Base-by-base conservation (phyloP, 2,888 invertebrate genomes). In the Eurois occulta region DNA sequence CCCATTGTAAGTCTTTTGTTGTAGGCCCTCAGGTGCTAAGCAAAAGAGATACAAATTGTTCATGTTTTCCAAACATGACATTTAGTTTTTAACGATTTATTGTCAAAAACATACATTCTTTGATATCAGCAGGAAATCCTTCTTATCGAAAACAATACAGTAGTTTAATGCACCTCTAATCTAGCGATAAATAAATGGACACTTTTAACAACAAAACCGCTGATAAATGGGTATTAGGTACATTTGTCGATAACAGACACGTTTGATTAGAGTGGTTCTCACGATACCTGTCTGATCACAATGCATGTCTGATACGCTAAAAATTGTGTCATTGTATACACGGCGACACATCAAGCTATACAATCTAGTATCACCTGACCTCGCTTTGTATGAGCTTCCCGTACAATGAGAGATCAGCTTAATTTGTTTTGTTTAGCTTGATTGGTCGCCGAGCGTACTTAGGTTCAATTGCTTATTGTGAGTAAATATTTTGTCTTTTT, bases 241-340 rank as follows among this genome's bases (percentile, higher is more conserved):
- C 28, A n/a, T 55, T 72, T 70, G 58, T 77, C 52, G 64, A 77
- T 71, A 66, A 16, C 11, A 46, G 43, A 60, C 78, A 84, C 83
- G 86, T 86, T 72, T 35, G 73, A 74, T 77, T 72, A 68, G 38
- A 46, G 83, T 86, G 86, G 18, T 68, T 84, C 87, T 78, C 84
- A 84, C 87, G 86, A 74, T 21, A n/a, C n/a, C n/a, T n/a, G 71
- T 48, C 7, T 62, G 58, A 60, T 48, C 46, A 38, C 24, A 65
- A 75, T 65, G 72, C 62, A 72, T 70, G 74, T 52, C 32, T 72
- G 86, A 69, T 52, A 46, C 55, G 41, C 6, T 6, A 55, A 71
- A 58, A 80, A 67, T 11, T 68, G 65, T 77, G 65, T 46, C 28
- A 72, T 58, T 81, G 55, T n/a, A n/a, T n/a, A n/a, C n/a, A n/a